Evolutionary conservation across 2,888 invertebrate genomes (phyloP).

Genomic region (Venusia cambrica): DNA sequence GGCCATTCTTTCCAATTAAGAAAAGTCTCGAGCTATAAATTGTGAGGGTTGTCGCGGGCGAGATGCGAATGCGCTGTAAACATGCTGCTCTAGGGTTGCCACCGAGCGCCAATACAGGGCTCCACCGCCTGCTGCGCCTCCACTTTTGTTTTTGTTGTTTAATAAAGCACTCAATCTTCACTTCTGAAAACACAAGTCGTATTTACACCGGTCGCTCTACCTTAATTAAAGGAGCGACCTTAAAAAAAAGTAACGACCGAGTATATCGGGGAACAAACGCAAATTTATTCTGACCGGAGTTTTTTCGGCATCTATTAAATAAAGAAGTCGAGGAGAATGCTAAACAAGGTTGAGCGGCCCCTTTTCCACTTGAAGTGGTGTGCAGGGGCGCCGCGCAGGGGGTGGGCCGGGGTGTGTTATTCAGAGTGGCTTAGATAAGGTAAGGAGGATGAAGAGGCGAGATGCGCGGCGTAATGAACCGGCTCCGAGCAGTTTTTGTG

Average conservation of each 20-base stretch:
- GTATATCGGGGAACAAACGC: constrained; percentile 71
- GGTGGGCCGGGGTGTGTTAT: constrained; percentile 59
- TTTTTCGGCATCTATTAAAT: constrained; percentile 79
- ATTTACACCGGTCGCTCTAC: constrained; percentile 55
- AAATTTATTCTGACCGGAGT: constrained; percentile 76
- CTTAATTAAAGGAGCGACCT: constrained; percentile 70
- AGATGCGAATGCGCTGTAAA: constrained; percentile 60
- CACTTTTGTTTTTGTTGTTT: constrained; percentile 59
- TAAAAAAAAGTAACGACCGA: constrained; percentile 57
- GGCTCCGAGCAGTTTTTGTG: constrained; percentile 77
- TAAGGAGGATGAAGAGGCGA: constrained; percentile 79
- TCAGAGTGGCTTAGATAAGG: constrained; percentile 79
- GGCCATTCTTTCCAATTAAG: constrained; percentile 81
- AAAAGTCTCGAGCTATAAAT: constrained; percentile 79
- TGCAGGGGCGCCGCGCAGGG: constrained; percentile 45
- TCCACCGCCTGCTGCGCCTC: constrained; percentile 31
- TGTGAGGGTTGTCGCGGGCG: constrained; percentile 70
- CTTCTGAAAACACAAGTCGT: constrained; percentile 57
- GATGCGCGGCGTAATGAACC: constrained; percentile 80
- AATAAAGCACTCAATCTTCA: constrained; percentile 62
- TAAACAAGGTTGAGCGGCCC: constrained; percentile 80
- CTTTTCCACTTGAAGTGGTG: constrained; percentile 78
- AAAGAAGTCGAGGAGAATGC: constrained; percentile 79
- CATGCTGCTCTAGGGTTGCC: constrained; percentile 63
- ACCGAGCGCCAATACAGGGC: constrained; percentile 36